These are phyloP conservation scores for Eilema sororculum DNA, from an alignment of 2,888 invertebrate genomes.

Conservation along the genomic window DNA sequence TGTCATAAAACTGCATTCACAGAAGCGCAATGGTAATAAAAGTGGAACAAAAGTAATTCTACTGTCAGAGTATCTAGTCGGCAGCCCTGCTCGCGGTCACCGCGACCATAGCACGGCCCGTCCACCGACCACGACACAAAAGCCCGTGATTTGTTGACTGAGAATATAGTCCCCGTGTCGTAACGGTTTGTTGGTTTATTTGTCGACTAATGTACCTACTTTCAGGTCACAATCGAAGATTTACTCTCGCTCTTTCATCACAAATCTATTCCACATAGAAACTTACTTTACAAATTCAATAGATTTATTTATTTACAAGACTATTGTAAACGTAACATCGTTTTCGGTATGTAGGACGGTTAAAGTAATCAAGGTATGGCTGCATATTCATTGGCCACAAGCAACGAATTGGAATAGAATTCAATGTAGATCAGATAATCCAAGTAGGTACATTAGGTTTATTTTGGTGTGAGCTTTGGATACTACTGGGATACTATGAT, in stretches of 20 bases:
- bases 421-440: neutral
- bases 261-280: neutral
- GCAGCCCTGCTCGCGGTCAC: conserved; percentile 45
- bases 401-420: neutral
- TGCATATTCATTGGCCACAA: neutral
- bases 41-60: conserved; percentile 28
- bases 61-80: conserved; percentile 28
- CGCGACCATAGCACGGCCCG: conserved; percentile 28
- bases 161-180: conserved; percentile 57
- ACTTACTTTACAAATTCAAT: neutral
- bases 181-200: conserved; percentile 59
- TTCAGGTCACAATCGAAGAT: conserved; percentile 42
- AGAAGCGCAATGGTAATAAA: conserved; percentile 12
- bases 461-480: neutral
- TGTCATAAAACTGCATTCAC: conserved; percentile 17
- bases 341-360: conserved; percentile 20
- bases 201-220: conserved; percentile 43
- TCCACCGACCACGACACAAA: conserved; percentile 55
- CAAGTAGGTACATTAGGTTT: neutral
- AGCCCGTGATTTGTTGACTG: conserved; percentile 61
- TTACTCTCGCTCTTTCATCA: conserved; percentile 12
- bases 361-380: conserved; percentile 3
- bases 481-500: neutral
- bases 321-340: conserved; percentile 2
- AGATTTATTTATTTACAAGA: conserved; percentile 6